These are phyloP conservation scores for Karalla daura DNA, from an alignment of 2,797 vertebrate species.

Conservation along the genomic window DNA sequence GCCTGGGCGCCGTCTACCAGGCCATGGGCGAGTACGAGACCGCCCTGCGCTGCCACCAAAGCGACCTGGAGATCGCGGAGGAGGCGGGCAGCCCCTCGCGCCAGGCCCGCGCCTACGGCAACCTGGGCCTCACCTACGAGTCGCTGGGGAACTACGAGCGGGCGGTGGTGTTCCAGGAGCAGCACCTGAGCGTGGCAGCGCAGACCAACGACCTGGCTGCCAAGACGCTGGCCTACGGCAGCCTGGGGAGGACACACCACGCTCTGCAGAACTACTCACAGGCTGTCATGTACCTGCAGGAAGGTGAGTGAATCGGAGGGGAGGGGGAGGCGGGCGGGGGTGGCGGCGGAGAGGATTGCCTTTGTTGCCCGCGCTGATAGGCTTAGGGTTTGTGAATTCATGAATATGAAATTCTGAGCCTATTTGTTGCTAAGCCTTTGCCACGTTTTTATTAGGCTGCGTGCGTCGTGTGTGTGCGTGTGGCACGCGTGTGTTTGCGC, in stretches of 20 bases:
- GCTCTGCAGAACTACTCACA: slow-evolving; percentile 98
- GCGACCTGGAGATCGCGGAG: slow-evolving; percentile 95
- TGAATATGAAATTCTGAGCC: slow-evolving; percentile 77
- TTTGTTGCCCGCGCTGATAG: slow-evolving; percentile 76
- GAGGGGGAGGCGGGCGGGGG: too few relatives aligned
- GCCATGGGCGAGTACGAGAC: slow-evolving; percentile 96
- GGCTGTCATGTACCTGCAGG: slow-evolving; percentile 97
- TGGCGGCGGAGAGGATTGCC: slow-evolving; percentile 66
- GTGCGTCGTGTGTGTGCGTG: slow-evolving; percentile 18
- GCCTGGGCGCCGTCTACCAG: slow-evolving; percentile 93
- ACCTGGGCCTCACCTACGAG: slow-evolving; percentile 96
- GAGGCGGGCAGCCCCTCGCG: slow-evolving; percentile 85
- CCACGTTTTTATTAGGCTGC: slow-evolving; percentile 71
- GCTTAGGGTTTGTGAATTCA: slow-evolving; percentile 79
- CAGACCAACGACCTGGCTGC: slow-evolving; percentile 96
- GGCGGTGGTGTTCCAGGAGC: slow-evolving; percentile 97
- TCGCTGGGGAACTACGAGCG: slow-evolving; percentile 95
- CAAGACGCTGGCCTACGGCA: slow-evolving; percentile 97
- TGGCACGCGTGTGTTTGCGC: slow-evolving; percentile 35
- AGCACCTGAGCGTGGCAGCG: slow-evolving; percentile 96
- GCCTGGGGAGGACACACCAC: slow-evolving; percentile 96
- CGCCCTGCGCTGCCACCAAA: slow-evolving; percentile 94
- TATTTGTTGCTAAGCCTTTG: slow-evolving; percentile 77
- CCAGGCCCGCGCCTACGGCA: slow-evolving; percentile 95
- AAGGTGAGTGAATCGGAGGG: slow-evolving; percentile 75